Conservation (phyloP, 2,888 invertebrate genomes). For the Drosophila crucigera region DNA sequence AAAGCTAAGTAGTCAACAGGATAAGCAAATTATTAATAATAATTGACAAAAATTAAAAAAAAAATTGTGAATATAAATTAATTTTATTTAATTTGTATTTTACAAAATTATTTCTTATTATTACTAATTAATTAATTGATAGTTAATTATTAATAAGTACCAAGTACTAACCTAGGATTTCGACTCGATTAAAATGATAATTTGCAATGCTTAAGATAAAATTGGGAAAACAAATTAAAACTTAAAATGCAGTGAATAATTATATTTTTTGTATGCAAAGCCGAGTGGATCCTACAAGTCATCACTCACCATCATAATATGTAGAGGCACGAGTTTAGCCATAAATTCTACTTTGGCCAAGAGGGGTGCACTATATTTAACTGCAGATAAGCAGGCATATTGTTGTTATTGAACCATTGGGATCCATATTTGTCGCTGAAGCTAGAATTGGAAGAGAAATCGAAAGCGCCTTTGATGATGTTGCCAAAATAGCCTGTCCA, state of each 20-base stretch:
- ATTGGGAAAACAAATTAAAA: not conserved
- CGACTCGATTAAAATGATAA: not conserved
- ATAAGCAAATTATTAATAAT: not conserved
- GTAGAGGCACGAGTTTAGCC: not conserved
- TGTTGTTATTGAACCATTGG: conserved; percentile 7
- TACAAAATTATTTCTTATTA: not conserved
- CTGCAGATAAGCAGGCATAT: not conserved
- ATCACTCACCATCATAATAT: not conserved
- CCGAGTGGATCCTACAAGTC: not conserved
- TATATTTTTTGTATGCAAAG: not conserved
- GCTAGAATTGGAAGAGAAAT: not conserved
- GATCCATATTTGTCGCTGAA: not conserved
- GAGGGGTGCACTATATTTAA: not conserved
- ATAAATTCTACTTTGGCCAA: not conserved
- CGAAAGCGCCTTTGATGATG: conserved; percentile 2
- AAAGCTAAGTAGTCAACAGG: too few species aligned
- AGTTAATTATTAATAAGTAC: not conserved
- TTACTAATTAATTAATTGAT: too few species aligned
- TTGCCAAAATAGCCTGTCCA: conserved; percentile 27
- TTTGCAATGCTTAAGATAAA: not conserved
- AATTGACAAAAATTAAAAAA: not conserved
- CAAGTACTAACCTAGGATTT: not conserved
- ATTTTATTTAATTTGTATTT: not conserved
- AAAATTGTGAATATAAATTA: not conserved
- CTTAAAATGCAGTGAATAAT: not conserved